These are phyloP conservation scores for Karalla daura DNA, from an alignment of 2,797 vertebrate species.

Conservation along the genomic window DNA sequence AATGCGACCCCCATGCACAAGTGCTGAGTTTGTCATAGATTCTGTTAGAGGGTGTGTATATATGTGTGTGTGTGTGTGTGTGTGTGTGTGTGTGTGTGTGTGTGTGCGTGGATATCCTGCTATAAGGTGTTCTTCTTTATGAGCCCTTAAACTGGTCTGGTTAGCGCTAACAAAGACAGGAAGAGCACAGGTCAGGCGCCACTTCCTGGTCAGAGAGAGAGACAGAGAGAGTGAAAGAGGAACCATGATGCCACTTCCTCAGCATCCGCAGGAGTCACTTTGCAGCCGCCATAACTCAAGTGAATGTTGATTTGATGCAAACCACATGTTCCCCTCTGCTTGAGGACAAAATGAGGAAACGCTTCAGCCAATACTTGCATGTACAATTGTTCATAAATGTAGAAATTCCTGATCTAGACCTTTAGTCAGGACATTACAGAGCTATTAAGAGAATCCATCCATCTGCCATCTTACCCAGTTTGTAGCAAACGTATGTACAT, in stretches of 20 bases:
- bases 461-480: too few relatives aligned
- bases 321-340: neutral
- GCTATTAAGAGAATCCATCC: neutral
- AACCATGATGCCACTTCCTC: slow-evolving; percentile 44
- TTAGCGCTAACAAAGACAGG: slow-evolving; percentile 81
- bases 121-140: slow-evolving; percentile 47
- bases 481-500: too few relatives aligned
- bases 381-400: neutral
- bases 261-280: neutral
- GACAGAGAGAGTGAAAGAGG: too few relatives aligned
- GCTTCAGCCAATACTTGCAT: neutral
- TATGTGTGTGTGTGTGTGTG: slow-evolving; percentile 23
- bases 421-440: neutral
- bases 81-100: slow-evolving; percentile 11
- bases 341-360: slow-evolving; percentile 4
- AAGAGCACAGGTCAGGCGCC: slow-evolving; percentile 65
- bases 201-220: slow-evolving; percentile 65
- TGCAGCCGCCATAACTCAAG: neutral
- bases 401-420: neutral
- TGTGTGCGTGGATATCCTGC: too few relatives aligned
- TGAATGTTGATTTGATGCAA: neutral
- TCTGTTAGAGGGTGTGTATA: slow-evolving; percentile 4
- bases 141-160: slow-evolving; percentile 43
- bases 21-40: slow-evolving; percentile 40
- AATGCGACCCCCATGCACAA: slow-evolving; percentile 23